Conservation (phyloP, 2,888 invertebrate species). For the Aporophyla nigra region DNA sequence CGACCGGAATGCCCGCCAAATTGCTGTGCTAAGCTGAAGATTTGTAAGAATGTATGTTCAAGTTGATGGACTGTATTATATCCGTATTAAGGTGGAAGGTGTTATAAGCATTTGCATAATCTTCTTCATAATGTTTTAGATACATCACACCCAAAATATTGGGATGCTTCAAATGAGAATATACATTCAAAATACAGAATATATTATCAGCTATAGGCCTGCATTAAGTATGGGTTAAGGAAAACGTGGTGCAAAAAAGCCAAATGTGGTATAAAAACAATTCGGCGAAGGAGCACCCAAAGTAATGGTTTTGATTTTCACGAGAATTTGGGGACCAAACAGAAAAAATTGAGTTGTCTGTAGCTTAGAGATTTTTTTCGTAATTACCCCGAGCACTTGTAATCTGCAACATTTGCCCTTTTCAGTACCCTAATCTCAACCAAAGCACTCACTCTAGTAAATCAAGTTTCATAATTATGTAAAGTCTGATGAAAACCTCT, state of each 20-base stretch:
- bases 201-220: not conserved
- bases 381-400: constrained; percentile 50
- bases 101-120: not conserved
- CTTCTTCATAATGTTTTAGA: constrained; percentile 1
- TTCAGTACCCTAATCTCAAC: constrained; percentile 39
- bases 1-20: constrained; percentile 50
- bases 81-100: constrained; percentile 15
- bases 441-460: constrained; percentile 55
- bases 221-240: constrained; percentile 15
- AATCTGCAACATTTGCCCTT: constrained; percentile 41
- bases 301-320: constrained; percentile 44
- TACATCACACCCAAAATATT: constrained; percentile 1
- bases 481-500: constrained; percentile 62
- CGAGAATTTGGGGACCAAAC: constrained; percentile 39
- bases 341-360: constrained; percentile 29
- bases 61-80: constrained; percentile 31
- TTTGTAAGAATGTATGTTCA: constrained; percentile 40
- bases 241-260: not conserved
- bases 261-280: constrained; percentile 10
- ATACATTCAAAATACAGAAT: constrained; percentile 2
- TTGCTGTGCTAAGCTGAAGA: constrained; percentile 39
- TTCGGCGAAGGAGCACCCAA: constrained; percentile 9
- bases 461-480: constrained; percentile 65
- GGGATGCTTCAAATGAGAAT: not conserved
- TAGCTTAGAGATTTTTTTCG: constrained; percentile 21